These are phyloP conservation scores for Prunella himalayana DNA, from an alignment of 2,113 vertebrate species.

Conservation along the genomic window DNA sequence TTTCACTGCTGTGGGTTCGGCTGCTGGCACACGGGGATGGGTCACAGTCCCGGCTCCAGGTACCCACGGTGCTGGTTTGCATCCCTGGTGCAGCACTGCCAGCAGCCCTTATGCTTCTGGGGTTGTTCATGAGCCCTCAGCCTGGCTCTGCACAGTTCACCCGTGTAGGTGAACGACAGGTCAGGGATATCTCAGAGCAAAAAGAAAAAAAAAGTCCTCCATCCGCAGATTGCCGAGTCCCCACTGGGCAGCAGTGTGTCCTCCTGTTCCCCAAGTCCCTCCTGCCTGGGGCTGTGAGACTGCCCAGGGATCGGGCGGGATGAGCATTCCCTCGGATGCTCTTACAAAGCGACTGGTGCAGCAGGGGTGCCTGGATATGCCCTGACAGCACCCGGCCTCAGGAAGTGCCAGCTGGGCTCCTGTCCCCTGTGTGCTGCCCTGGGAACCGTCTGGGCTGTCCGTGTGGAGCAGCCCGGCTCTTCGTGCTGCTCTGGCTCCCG, in stretches of 20 bases:
- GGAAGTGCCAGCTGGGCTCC: not conserved
- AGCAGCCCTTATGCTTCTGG: not conserved
- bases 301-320: too few species aligned
- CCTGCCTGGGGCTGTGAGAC: not conserved
- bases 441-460: accelerated
- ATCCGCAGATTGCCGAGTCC: not conserved
- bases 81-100: not conserved
- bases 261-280: not conserved
- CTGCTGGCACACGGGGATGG: not conserved
- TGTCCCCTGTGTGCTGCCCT: not conserved
- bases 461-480: not conserved
- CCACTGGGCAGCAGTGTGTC: not conserved
- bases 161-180: not conserved
- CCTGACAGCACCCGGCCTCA: not conserved
- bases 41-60: not conserved
- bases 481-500: not conserved
- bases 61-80: not conserved
- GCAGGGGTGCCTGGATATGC: not conserved
- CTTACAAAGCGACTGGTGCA: not conserved
- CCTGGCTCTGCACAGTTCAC: not conserved
- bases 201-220: not conserved
- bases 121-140: not conserved
- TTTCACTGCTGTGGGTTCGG: not conserved
- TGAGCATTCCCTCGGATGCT: not conserved
- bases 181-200: not conserved